These are phyloP conservation scores for Drosophila pallidifrons DNA, from an alignment of 1,140 invertebrate species.

Conservation along the genomic window DNA sequence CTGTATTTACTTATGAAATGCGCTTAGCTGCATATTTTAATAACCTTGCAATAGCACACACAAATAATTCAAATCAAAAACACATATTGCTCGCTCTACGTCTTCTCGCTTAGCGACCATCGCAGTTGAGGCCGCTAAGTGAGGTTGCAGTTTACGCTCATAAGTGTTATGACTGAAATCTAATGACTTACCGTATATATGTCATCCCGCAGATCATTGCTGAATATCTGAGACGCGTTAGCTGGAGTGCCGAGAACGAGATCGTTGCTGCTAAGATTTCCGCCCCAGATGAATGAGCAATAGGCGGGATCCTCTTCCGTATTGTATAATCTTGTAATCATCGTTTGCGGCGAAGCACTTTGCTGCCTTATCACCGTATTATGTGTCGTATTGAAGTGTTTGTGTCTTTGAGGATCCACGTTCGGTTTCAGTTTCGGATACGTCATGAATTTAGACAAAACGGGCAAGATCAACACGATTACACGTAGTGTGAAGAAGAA, in stretches of 20 bases:
- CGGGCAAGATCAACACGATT: constrained; percentile 45
- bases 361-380: neutral
- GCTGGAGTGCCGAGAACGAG: constrained; percentile 37
- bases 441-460: constrained; percentile 72
- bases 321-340: constrained; percentile 81
- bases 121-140: too few relatives aligned
- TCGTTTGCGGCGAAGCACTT: constrained; percentile 46
- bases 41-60: too few relatives aligned
- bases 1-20: neutral
- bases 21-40: too few relatives aligned
- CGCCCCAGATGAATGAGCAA: constrained; percentile 79
- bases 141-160: too few relatives aligned
- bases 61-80: too few relatives aligned
- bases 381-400: neutral
- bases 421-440: constrained; percentile 19
- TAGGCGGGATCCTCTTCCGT: constrained; percentile 82
- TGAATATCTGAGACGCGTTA: constrained; percentile 52
- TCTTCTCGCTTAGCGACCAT: too few relatives aligned
- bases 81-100: neutral
- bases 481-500: constrained; percentile 13
- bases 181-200: constrained; percentile 72
- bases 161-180: too few relatives aligned
- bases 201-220: constrained; percentile 70
- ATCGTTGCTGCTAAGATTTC: constrained; percentile 67
- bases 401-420: constrained; percentile 33